These are phyloP conservation scores for Phycodurus eques DNA, from an alignment of 2,113 vertebrate genomes.

Conservation along the genomic window DNA sequence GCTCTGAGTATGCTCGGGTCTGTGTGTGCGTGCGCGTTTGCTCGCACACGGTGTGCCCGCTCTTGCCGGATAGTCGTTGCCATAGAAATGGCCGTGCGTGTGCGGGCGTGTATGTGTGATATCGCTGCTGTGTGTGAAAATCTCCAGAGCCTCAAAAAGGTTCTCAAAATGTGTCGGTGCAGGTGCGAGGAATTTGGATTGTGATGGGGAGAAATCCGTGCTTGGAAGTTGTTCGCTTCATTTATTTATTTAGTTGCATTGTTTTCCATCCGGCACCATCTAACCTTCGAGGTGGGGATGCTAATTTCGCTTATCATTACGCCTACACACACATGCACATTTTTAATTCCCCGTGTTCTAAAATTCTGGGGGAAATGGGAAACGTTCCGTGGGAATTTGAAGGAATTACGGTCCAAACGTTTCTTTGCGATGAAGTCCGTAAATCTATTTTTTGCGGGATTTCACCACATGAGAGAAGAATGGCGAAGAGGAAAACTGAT, in stretches of 20 bases:
- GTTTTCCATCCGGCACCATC: background rate
- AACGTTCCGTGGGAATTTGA: too few species aligned
- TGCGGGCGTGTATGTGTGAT: conserved; percentile 3
- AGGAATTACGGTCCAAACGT: too few species aligned
- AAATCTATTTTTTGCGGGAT: too few species aligned
- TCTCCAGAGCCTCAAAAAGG: conserved; percentile 15
- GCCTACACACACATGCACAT: background rate
- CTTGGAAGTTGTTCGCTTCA: too few species aligned
- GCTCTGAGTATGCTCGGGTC: conserved; percentile 3
- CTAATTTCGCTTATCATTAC: background rate
- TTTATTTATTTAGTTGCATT: background rate
- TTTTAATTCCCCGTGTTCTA: background rate
- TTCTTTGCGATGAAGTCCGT: too few species aligned
- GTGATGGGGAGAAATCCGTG: background rate
- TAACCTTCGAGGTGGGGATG: background rate
- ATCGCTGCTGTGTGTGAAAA: conserved; percentile 23
- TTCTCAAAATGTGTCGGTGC: background rate
- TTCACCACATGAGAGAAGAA: too few species aligned
- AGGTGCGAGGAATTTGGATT: background rate
- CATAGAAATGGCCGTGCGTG: conserved; percentile 52
- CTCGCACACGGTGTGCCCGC: conserved; percentile 33
- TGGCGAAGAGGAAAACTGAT: too few species aligned
- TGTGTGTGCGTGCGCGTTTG: conserved; percentile 26
- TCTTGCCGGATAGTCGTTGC: conserved; percentile 50
- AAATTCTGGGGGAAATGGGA: background rate